These are phyloP conservation scores for Metopia argyrocephala DNA, from an alignment of 2,888 invertebrate genomes.

Conservation along the genomic window DNA sequence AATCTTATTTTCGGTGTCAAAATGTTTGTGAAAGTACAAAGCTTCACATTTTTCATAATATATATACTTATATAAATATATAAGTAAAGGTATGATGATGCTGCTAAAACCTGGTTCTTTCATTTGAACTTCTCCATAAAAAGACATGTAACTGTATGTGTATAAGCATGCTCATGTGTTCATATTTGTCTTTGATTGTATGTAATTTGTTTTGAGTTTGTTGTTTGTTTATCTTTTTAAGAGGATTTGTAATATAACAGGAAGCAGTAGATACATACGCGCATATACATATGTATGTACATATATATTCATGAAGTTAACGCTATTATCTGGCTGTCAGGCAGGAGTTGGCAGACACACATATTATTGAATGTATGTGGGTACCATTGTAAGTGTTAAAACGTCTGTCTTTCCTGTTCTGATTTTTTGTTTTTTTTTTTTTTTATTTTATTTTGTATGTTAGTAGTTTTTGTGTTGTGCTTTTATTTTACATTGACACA, in stretches of 20 bases:
- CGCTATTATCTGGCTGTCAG: not conserved
- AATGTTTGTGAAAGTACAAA: too few relatives aligned
- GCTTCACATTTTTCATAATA: too few relatives aligned
- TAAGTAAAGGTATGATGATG: not conserved
- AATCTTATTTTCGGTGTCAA: too few relatives aligned
- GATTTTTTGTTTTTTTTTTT: not conserved
- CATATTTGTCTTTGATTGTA: conserved; percentile 44
- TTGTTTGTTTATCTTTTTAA: conserved; percentile 58
- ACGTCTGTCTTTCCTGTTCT: not conserved
- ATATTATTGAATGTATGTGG: not conserved
- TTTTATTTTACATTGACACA: conserved; percentile 54
- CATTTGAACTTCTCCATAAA: not conserved
- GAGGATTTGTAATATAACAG: conserved; percentile 46
- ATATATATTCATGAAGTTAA: not conserved
- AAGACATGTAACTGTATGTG: not conserved
- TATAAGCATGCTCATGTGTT: conserved; percentile 2
- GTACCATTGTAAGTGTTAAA: not conserved
- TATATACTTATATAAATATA: not conserved
- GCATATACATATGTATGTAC: not conserved
- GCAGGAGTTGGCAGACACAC: conserved; percentile 29
- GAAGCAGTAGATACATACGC: conserved; percentile 8
- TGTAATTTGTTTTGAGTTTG: conserved; percentile 56
- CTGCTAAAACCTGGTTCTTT: not conserved
- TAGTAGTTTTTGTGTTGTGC: not conserved
- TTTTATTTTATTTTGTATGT: not conserved